These are phyloP conservation scores for Stenodera caucasica DNA, from an alignment of 2,888 invertebrate genomes.

Conservation along the genomic window DNA sequence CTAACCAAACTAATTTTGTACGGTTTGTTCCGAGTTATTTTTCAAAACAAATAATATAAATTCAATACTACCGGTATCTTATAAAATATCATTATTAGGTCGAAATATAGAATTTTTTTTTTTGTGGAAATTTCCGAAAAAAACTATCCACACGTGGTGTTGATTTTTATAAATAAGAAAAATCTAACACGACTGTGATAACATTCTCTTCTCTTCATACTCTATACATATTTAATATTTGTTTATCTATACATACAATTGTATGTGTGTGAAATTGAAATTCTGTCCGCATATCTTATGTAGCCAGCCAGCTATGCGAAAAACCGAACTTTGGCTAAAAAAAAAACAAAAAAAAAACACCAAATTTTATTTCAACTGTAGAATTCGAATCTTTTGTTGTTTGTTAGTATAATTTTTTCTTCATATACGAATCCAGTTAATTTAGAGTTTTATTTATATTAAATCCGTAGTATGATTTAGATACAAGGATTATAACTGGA, in stretches of 20 bases:
- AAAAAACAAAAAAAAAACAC: no score
- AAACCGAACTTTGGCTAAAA: neutral
- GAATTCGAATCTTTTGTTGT: neutral
- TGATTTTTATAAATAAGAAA: no score
- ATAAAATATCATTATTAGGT: no score
- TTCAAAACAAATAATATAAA: slow-evolving; percentile 14
- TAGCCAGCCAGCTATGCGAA: neutral
- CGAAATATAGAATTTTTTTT: no score
- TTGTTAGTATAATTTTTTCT: no score
- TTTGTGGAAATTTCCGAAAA: no score
- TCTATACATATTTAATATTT: neutral
- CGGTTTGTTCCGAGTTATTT: no score
- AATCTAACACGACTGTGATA: no score
- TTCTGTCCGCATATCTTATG: neutral
- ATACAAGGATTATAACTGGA: slow-evolving; percentile 20
- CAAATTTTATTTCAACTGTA: neutral
- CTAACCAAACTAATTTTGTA: slow-evolving; percentile 14
- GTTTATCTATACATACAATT: neutral
- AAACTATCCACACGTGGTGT: no score
- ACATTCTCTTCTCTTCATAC: neutral
- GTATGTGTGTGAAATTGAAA: neutral
- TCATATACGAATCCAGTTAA: no score
- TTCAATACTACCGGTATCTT: no score
- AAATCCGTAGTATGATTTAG: slow-evolving; percentile 3
- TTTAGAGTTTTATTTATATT: no score